Evolutionary conservation across 2,113 vertebrate genomes (phyloP), one percentile per base, ranked within the genome.

Genomic region (Cyanoderma ruficeps): DNA sequence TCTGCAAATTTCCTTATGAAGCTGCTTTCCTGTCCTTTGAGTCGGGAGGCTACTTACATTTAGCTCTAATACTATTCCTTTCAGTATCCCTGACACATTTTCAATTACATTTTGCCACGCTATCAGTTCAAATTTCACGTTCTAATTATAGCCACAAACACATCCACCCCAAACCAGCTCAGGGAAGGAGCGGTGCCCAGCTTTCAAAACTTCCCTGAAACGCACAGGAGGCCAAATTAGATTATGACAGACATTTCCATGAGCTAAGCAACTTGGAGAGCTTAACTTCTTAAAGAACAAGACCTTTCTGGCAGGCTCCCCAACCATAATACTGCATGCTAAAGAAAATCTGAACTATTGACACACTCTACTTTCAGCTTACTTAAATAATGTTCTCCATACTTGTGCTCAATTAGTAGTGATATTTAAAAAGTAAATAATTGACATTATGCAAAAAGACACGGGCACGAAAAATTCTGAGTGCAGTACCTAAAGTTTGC

Each of bases 251-350:
- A 85, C 68, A 78, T 93, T 96, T 93, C 83, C 89, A 95, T 16
- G 1, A 92, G 93, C 91, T 89, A 93, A 94, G 89, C 83, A 94
- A 93, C 86, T 67, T 64, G 64, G 60, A 94, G 75, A 93, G 82
- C 71, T 93, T 90, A 94, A 70, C 82, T 93, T 85, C 76, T 83
- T 88, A 75, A 84, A 64, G 53, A 77, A 86, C 64, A 88, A 81
- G 59, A 52, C 41, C 83, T 83, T 67, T 35, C 72, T 74, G 50
- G 53, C 16, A 81, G 20, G 56, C 31, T 83, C 78, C 63, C 59
- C 78, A 81, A 0, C 12, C 30, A 55, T 44, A 96, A 63, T 15
- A 57, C 55, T 0, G 5, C n/a, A 35, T 15, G 39, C 35, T 22
- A 37, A 63, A 37, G 31, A 44, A 93, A 77, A 86, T 13, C 63